These are phyloP conservation scores for Herminia tarsipennalis DNA, from an alignment of 2,888 invertebrate genomes.

Conservation along the genomic window DNA sequence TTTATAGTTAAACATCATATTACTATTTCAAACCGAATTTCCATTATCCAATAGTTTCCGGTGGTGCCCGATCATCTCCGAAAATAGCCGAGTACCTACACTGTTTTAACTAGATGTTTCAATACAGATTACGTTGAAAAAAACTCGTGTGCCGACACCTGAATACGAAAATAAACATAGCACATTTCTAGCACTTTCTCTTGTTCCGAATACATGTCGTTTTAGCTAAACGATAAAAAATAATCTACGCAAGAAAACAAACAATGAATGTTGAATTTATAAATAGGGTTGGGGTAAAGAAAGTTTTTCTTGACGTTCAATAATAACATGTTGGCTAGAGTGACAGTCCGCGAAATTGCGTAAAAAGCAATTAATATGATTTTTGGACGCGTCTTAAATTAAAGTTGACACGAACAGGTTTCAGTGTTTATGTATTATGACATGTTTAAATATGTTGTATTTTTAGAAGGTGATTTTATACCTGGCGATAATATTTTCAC, in stretches of 20 bases:
- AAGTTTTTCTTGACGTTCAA: constrained; percentile 32
- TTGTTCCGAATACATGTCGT: constrained; percentile 17
- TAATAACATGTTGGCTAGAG: constrained; percentile 64
- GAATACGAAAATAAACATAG: constrained; percentile 27
- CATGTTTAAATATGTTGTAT: constrained; percentile 46
- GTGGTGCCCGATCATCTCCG: constrained; percentile 43
- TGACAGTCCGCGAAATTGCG: constrained; percentile 73
- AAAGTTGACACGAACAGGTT: constrained; percentile 41
- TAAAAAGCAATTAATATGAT: constrained; percentile 70
- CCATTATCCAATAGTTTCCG: constrained; percentile 66
- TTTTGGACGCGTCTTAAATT: constrained; percentile 49
- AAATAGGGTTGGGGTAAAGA: constrained; percentile 49
- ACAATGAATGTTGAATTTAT: constrained; percentile 23
- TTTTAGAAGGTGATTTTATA: constrained; percentile 20
- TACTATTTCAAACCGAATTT: constrained; percentile 41
- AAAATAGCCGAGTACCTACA: constrained; percentile 58
- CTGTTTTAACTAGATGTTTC: constrained; percentile 34
- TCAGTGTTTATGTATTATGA: constrained; percentile 42
- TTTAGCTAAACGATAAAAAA: not conserved
- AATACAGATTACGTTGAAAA: constrained; percentile 42
- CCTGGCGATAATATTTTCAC: constrained; percentile 4
- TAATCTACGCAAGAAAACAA: not conserved
- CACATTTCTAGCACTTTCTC: constrained; percentile 13
- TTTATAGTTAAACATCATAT: constrained; percentile 46
- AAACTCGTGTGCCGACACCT: constrained; percentile 32